Evolutionary conservation across 2,797 vertebrate species (phyloP), one percentile per base, ranked within the genome.

Genomic region (Channallabes apus): DNA sequence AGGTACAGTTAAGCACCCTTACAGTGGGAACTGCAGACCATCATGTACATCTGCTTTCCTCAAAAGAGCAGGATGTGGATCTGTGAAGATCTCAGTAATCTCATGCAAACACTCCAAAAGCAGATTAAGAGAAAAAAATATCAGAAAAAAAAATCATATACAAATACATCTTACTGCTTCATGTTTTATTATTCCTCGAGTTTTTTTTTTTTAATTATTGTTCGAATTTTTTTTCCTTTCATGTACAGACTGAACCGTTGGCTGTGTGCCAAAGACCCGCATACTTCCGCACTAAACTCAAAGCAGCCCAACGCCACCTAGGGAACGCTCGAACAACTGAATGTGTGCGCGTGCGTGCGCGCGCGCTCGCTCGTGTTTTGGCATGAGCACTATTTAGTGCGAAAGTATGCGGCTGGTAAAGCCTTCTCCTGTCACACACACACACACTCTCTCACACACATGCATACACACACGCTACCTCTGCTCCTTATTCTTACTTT

Each of bases 191-290:
- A 51, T 46, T 46, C 3, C 3, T 51, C 12, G 46, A 51, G 14
- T 51, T 46, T 46, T 41, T 51, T 46, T 46, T 41, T 41, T 41
- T 41, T 0, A 41, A 8, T 7, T 51, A 51, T 2, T 1, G 12
- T 51, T 51, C 1, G 29, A 6, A 88, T 73, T 41, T 27, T 17
- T 46, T 72, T 41, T 12, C 14, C 94, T 95, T 93, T 95, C 94
- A 91, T 92, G 91, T 94, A 92, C 91, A 83, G 84, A 72, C 72
- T 91, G 89, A 89, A 92, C 69, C 58, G 58, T 75, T 83, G 82
- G 72, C 72, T 6, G 41, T 29, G 61, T 32, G 27, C 82, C 82
- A 77, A 56, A 46, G 41, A 65, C 24, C 62, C 59, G 27, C 69
- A 80, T 22, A 80, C 79, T 80, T 80, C 79, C 79, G 79, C 62